Conservation (phyloP, 1,140 invertebrate genomes). For the Amphibalanus amphitrite region DNA sequence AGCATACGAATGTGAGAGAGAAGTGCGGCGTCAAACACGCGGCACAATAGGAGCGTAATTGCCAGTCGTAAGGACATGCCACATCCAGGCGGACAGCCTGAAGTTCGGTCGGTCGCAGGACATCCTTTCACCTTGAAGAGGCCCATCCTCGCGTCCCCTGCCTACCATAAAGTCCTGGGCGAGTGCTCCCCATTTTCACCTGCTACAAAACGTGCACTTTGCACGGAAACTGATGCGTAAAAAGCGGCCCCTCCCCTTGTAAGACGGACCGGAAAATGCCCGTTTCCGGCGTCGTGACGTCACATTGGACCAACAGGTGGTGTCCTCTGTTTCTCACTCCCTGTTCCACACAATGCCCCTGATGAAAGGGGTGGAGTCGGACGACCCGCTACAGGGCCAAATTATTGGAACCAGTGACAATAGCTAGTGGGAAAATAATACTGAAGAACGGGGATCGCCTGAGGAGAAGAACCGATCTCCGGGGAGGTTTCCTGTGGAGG, state of each 20-base stretch:
- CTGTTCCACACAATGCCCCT: neutral
- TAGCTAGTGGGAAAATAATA: too few relatives aligned
- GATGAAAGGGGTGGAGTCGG: neutral
- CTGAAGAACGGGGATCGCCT: too few relatives aligned
- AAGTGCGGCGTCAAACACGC: neutral
- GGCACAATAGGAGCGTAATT: neutral
- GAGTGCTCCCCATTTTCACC: neutral
- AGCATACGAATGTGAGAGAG: neutral
- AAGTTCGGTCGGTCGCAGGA: neutral
- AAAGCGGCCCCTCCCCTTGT: neutral
- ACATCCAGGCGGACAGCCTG: too few relatives aligned
- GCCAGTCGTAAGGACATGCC: neutral
- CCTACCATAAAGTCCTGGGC: too few relatives aligned
- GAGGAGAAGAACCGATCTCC: too few relatives aligned
- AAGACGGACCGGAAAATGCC: neutral
- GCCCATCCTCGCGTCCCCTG: neutral
- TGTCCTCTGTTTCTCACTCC: neutral
- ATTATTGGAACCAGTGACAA: neutral
- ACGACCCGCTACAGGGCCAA: neutral
- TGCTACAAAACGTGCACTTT: neutral
- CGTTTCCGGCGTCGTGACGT: neutral
- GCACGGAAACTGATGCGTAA: neutral
- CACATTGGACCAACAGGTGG: neutral
- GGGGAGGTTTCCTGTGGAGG: too few relatives aligned
- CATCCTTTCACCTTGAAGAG: neutral